Base-by-base conservation (phyloP, 2,888 invertebrate species). In the Lapara coniferarum region DNA sequence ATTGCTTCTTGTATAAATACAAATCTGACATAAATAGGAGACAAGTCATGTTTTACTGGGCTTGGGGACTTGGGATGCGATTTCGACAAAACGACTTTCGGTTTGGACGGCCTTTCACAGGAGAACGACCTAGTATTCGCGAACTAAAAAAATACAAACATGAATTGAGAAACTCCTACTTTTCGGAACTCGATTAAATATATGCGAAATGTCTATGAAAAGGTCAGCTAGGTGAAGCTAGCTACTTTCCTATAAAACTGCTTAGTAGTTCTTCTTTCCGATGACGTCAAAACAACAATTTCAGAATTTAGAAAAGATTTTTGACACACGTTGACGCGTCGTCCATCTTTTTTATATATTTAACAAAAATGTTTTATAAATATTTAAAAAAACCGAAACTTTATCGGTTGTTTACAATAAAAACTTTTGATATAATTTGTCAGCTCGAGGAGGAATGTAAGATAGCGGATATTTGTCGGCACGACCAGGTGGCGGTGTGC, bases 401-500 rank as follows among this genome's bases (percentile, higher is more conserved):
- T 12, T 63, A 63, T 63, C 63, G 63, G 63, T 46, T 63, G 13
- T 63, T 63, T 63, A 63, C 63, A 14, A 30, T 12, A 16, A 70
- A 53, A 52, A 14, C 52, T 52, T 67, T 66, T 53, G 53, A 53
- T 53, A 66, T 46, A 56, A 52, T n/a, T 53, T 55, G 49, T 19
- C 67, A 70, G 66, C 44, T 66, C 10, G 56, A 66, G 71, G 92
- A 92, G 74, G 92, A 93, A 77, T 92, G 92, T 76, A 91, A 91
- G 67, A 91, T 92, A 78, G 92, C 92, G 0, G 90, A 91, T 69
- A 91, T 92, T 49, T 93, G 92, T 73, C 85, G 88, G 0, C 92
- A 93, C 74, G 91, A 93, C 70, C 92, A 91, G 70, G 92, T 92
- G 12, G 85, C 91, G 1, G 74, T 92, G n/a, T 92, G 92, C 69